Evolutionary conservation across 2,797 vertebrate species (phyloP).

Genomic region (Sebastiscus albofasciatus): DNA sequence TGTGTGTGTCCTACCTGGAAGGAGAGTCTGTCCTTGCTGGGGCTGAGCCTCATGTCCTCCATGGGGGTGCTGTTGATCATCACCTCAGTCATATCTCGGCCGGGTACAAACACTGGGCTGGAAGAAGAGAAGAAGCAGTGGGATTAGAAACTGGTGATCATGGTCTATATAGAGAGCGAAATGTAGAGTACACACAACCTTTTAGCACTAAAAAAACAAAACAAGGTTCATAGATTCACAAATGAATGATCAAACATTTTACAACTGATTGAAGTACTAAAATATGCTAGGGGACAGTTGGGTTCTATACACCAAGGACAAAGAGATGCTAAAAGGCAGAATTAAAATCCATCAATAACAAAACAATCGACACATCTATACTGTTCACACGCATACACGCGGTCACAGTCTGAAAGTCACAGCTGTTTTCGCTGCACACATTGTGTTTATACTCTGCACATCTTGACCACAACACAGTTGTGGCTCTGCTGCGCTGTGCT

Average conservation of each 20-base stretch:
- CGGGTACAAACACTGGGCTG: slow-evolving; percentile 91
- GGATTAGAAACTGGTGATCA: not conserved
- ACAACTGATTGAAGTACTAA: too few species aligned
- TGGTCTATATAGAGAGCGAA: not conserved
- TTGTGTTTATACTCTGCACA: slow-evolving; percentile 22
- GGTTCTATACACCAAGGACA: not conserved
- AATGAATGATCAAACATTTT: not conserved
- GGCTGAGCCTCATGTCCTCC: slow-evolving; percentile 94
- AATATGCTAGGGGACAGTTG: too few species aligned
- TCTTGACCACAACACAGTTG: slow-evolving; percentile 49
- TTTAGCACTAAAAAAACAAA: not conserved
- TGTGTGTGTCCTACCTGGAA: slow-evolving; percentile 88
- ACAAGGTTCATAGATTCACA: not conserved
- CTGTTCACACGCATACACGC: not conserved
- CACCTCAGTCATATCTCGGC: slow-evolving; percentile 96
- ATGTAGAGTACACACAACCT: not conserved
- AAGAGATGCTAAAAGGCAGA: not conserved
- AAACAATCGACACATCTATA: not conserved
- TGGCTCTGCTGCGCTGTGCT: slow-evolving; percentile 4
- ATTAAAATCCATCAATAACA: not conserved
- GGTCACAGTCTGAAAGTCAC: not conserved
- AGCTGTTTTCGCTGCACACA: not conserved
- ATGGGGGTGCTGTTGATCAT: slow-evolving; percentile 94
- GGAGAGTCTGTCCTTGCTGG: slow-evolving; percentile 93
- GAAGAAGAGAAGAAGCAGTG: slow-evolving; percentile 27